Percentiles rank a stretch among this genome's conserved stretches.
phyloP scores from a whole-genome alignment of 1,140 invertebrate species.

The Atta colombica region DNA sequence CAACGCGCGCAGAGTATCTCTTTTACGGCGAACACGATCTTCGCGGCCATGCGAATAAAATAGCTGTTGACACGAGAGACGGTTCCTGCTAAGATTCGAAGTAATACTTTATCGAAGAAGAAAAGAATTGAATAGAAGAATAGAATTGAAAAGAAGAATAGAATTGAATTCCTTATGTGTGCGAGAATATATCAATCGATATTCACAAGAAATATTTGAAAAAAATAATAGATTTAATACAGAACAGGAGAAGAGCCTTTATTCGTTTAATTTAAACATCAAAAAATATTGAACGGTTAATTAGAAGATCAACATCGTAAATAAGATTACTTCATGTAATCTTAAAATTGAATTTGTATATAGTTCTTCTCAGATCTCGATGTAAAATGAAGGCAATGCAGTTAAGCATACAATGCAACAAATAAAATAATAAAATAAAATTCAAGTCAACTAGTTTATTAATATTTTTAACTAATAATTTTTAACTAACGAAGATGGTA shows the following conservation, averaged over 20 bases:
- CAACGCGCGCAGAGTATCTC: conserved; percentile 44
- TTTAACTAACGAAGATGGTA: no score
- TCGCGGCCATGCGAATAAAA: conserved; percentile 43
- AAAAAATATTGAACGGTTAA: background rate
- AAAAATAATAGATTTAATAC: background rate
- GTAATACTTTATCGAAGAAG: conserved; percentile 11
- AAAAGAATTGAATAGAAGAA: background rate
- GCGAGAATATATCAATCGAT: background rate
- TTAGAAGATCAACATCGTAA: background rate
- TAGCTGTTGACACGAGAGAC: conserved; percentile 38
- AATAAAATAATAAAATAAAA: background rate
- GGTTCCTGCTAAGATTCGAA: conserved; percentile 36
- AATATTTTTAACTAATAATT: no score
- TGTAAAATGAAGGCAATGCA: background rate
- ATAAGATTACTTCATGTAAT: background rate
- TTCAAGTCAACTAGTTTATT: no score
- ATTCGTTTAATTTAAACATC: conserved; percentile 17
- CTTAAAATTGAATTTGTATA: background rate
- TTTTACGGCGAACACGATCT: conserved; percentile 51
- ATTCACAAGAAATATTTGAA: conserved; percentile 6
- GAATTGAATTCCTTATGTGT: conserved; percentile 35
- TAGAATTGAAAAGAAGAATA: conserved; percentile 25
- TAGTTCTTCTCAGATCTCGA: background rate
- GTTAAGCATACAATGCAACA: background rate
- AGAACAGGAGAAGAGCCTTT: background rate